Evolutionary conservation across 2,113 vertebrate species (phyloP), one percentile per base, ranked within the genome.

Genomic region (Crypturellus undulatus): DNA sequence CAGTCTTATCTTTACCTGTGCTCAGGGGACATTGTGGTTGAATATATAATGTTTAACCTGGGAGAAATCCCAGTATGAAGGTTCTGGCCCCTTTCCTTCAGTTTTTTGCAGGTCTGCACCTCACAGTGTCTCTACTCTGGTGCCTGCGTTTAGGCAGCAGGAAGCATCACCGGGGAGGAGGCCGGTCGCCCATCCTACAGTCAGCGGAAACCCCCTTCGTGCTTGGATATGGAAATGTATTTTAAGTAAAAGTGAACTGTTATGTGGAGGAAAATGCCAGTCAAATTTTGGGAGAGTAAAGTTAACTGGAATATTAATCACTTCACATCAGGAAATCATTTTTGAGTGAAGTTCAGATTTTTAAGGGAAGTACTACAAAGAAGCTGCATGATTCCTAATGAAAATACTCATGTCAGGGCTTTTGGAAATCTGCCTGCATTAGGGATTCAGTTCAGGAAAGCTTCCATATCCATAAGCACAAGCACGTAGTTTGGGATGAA

Each of bases 231-330:
- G 91, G 69, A 91, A 85, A 92, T 3, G 21, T 40, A 17, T 79
- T 88, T 60, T 8, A 47, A 60, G 72, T 19, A 26, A 64, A 47
- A 60, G 72, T 19, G 30, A 64, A 30, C 13, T 52, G 25, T 42
- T 52, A 26, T 45, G 45, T 42, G 77, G 83, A 84, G 82, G 82
- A 93, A 94, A 92, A 80, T 84, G 76, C 77, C 93, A 52, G 45
- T 63, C 6, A 0, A 84, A 52, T 64, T 62, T 81, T 78, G 84
- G 79, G 75, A 64, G 62, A 20, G 19, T 19, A 40, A 72, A 3
- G 2, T 62, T 79, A 43, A 42, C 89, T 91, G 95, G 43, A 71
- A 72, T 92, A 80, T 36, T 75, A 34, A 93, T 97, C 85, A 92
- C 36, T 85, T 79, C 36, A 7, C 79, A 19, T 15, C 7, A 22